Percentiles rank a stretch among this genome's conserved stretches.
phyloP scores from a whole-genome alignment of 1,140 invertebrate genomes.

The Euschistus heros region DNA sequence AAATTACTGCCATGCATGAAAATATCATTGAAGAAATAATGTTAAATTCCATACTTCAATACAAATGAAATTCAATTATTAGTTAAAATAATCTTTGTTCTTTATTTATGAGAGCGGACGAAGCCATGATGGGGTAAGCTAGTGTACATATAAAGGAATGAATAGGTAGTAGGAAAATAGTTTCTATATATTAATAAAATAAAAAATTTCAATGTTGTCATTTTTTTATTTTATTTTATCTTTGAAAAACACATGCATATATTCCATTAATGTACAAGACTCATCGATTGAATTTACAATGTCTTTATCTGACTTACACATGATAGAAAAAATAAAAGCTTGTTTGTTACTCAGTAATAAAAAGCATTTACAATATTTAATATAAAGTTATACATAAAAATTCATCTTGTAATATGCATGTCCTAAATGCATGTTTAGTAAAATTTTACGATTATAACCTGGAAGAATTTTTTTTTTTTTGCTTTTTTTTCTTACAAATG shows the following conservation, averaged over 20 bases:
- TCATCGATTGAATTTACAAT: constrained; percentile 24
- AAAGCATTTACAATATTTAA: constrained; percentile 24
- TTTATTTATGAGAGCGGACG: too few species aligned
- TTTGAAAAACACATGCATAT: constrained; percentile 25
- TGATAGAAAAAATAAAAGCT: constrained; percentile 26
- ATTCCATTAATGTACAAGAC: constrained; percentile 25
- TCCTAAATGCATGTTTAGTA: constrained; percentile 23
- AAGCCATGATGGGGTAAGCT: too few species aligned
- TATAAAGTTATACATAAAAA: constrained; percentile 23
- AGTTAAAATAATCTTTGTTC: too few species aligned
- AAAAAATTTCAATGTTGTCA: too few species aligned
- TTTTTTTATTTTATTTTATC: constrained; percentile 4
- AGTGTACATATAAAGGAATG: too few species aligned
- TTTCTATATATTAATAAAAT: too few species aligned
- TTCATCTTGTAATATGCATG: constrained; percentile 22
- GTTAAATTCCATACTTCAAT: too few species aligned
- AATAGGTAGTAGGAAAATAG: too few species aligned
- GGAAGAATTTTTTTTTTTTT: constrained; percentile 21
- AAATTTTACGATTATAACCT: constrained; percentile 17
- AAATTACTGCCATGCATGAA: too few species aligned
- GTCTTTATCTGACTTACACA: constrained; percentile 19
- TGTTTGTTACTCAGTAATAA: constrained; percentile 17
- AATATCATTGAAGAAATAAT: too few species aligned
- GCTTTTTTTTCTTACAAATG: constrained; percentile 16
- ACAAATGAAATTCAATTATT: too few species aligned